Evolutionary conservation across 2,888 invertebrate genomes (phyloP), one percentile per base, ranked within the genome.

Genomic region (Crematogaster levior): DNA sequence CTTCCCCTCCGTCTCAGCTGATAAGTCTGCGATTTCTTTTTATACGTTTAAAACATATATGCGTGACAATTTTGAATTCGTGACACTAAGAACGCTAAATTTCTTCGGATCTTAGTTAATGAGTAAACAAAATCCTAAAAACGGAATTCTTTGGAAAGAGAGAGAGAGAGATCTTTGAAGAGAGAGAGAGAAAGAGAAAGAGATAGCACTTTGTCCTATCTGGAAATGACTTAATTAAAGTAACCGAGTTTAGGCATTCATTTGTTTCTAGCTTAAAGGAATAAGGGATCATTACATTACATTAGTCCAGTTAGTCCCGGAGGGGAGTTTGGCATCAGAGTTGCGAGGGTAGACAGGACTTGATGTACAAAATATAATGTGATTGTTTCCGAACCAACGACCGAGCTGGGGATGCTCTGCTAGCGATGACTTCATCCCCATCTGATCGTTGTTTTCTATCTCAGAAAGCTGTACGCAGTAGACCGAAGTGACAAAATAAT

Each of bases 311-410:
- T 74, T 86, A 79, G 77, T 46, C 5, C 63, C 74, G 68, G 40
- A 84, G 83, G 88, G 85, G 81, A 58, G 46, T 12, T 30, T 53
- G 77, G n/a, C 27, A 34, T 70, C 53, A 34, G 46, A 68, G 84
- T 81, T 73, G 73, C 27, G 74, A 80, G 89, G 90, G 88, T 89
- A 77, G 88, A 61, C 83, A 81, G 85, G 86, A 89, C 86, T 91
- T 87, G 91, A 91, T 89, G 91, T 90, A 88, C 90, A 83, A 90
- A 88, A 88, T 90, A 86, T 94, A 94, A 94, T 94, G 94, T 94
- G 93, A 94, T 94, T 94, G 94, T 94, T 94, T 94, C 94, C 94
- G 87, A 92, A 87, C 91, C 92, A 92, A 88, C 91, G 92, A 86
- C 34, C 83, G 82, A 77, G 73, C 68, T 75, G 87, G 91, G 91